phyloP scores from a whole-genome alignment of 2,888 invertebrate species.

The Fragum fragum region DNA sequence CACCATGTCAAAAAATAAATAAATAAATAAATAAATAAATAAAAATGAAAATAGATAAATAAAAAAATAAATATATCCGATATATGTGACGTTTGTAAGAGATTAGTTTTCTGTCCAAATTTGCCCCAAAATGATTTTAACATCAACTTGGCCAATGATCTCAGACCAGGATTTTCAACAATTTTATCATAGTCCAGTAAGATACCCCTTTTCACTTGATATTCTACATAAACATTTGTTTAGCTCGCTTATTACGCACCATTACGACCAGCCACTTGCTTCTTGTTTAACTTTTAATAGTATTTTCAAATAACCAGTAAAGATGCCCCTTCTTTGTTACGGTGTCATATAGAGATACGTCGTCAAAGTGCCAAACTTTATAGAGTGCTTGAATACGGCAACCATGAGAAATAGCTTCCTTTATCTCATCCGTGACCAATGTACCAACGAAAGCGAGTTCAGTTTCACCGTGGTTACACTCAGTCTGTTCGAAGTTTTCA shows the following conservation, averaged over 20 bases:
- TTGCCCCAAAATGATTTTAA: slow-evolving; percentile 60
- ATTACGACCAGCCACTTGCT: too few relatives aligned
- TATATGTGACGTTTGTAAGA: slow-evolving; percentile 35
- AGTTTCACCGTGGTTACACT: not conserved
- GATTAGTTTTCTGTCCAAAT: slow-evolving; percentile 49
- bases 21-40: too few relatives aligned
- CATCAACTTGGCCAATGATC: slow-evolving; percentile 54
- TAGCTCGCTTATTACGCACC: not conserved
- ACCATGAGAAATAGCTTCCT: not conserved
- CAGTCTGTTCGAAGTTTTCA: not conserved
- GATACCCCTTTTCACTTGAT: slow-evolving; percentile 53
- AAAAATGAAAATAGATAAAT: too few relatives aligned
- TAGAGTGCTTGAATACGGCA: not conserved
- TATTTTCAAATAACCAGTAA: not conserved
- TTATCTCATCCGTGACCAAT: not conserved
- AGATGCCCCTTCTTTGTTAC: not conserved
- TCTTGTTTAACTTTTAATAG: too few relatives aligned
- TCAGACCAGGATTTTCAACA: slow-evolving; percentile 43
- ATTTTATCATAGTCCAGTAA: slow-evolving; percentile 40
- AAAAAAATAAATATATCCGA: too few relatives aligned
- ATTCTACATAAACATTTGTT: slow-evolving; percentile 24
- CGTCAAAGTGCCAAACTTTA: not conserved
- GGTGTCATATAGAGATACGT: not conserved
- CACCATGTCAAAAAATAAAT: slow-evolving; percentile 47
- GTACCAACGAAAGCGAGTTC: not conserved